A percentile compares a stretch with the other conserved stretches of the same genome.
phyloP scores from a whole-genome alignment of 2,888 invertebrate genomes.

The Taenaris catops region DNA sequence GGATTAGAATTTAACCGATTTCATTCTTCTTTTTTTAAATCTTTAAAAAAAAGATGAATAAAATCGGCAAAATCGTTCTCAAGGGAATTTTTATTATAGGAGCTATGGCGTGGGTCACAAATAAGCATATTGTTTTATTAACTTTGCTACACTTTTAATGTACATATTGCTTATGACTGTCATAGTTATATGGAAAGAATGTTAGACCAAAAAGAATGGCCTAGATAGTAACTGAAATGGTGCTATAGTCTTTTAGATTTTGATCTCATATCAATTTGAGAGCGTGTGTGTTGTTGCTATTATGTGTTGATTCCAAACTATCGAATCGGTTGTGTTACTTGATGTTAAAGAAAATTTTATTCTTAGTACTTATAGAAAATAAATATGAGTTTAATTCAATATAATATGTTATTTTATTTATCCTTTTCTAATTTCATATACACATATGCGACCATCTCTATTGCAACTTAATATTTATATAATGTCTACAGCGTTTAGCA shows the following conservation, averaged over 20 bases:
- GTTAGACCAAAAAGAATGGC: slow-evolving; percentile 74
- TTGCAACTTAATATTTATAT: too few species aligned
- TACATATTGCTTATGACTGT: slow-evolving; percentile 7
- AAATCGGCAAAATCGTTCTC: too few species aligned
- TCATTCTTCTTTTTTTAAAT: too few species aligned
- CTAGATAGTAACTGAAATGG: slow-evolving; percentile 73
- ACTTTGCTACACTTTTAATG: too few species aligned
- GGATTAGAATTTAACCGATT: too few species aligned
- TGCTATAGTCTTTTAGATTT: slow-evolving; percentile 72
- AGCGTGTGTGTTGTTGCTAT: slow-evolving; percentile 30
- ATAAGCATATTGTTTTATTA: too few species aligned
- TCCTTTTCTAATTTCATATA: too few species aligned
- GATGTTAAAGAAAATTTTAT: slow-evolving; percentile 60
- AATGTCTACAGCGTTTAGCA: too few species aligned
- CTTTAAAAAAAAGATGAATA: too few species aligned
- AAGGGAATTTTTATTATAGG: too few species aligned
- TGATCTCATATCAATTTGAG: slow-evolving; percentile 66
- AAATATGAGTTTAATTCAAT: slow-evolving; percentile 42
- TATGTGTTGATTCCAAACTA: slow-evolving; percentile 51
- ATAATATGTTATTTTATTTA: slow-evolving; percentile 1
- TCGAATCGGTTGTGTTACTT: slow-evolving; percentile 68
- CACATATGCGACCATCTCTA: too few species aligned
- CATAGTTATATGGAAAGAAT: slow-evolving; percentile 19
- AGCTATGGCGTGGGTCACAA: too few species aligned
- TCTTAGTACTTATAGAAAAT: slow-evolving; percentile 73